Base-by-base conservation (phyloP, 2,888 invertebrate genomes). In the Lasius fuliginosus region DNA sequence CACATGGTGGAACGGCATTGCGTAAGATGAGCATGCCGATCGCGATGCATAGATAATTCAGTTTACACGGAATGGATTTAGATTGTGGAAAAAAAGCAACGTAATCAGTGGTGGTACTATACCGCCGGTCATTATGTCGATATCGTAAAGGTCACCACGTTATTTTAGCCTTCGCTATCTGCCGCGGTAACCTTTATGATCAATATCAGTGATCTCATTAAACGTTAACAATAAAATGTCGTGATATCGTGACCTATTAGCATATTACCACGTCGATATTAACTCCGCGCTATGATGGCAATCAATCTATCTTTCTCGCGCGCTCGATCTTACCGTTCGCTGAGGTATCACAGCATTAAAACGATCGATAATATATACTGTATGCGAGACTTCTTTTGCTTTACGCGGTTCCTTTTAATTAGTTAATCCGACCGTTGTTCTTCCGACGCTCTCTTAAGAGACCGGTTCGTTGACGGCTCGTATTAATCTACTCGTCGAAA, bases 151-250 rank as follows among this genome's bases (percentile, higher is more conserved):
- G 90, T 90, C 87, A 86, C 76, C 36, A 83, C 68, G 88, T 87
- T 90, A 87, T 89, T 90, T 86, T 85, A 87, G 85, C 87, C 88
- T 84, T 76, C 84, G 86, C 88, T 90, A 88, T 90, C 89, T 86
- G 83, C 81, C 62, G 79, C 30, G 36, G 65, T 86, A 86, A 90
- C 90, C 87, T 90, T 90, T 90, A 75, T 86, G 86, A 90, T 90
- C 87, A 84, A 33, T 90, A 90, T 90, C 90, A 89, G 74, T 86
- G 90, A 89, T 90, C 90, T 90, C 90, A 90, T 90, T 90, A 89
- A 84, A 73, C 85, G 84, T 89, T 90, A 90, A 90, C 90, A 90
- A 90, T 90, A 86, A 90, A 90, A 90, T 89, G 90, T 89, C 90
- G 87, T 71, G 85, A 83, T 71, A 73, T 81, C 67, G 73, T 88